These are phyloP conservation scores for Saturnia japonica DNA, from an alignment of 2,888 invertebrate genomes.

Conservation along the genomic window DNA sequence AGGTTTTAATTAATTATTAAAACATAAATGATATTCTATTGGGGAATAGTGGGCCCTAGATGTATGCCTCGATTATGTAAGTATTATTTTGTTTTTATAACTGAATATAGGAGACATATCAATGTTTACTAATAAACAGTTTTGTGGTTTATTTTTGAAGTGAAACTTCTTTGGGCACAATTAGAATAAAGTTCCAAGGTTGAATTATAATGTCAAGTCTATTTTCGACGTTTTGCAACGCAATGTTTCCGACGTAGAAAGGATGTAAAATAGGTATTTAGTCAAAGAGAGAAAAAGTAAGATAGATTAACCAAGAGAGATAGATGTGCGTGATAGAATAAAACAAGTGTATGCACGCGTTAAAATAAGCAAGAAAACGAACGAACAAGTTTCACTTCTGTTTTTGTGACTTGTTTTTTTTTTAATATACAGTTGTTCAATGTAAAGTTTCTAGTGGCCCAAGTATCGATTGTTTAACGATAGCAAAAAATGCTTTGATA, in stretches of 20 bases:
- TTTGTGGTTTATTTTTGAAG: background rate
- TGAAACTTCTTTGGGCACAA: background rate
- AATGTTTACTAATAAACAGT: background rate
- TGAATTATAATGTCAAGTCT: background rate
- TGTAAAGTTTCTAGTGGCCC: background rate
- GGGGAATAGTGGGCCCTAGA: background rate
- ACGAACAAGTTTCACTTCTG: background rate
- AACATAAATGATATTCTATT: background rate
- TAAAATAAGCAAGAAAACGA: background rate
- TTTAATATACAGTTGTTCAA: background rate
- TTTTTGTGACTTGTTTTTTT: background rate
- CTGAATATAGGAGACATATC: background rate
- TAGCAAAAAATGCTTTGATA: background rate
- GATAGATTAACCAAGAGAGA: background rate
- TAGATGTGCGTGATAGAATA: background rate
- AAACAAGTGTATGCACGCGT: background rate
- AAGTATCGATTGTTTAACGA: background rate
- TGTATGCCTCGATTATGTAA: background rate
- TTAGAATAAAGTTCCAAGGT: background rate
- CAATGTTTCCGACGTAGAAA: background rate
- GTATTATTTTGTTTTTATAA: background rate
- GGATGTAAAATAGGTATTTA: background rate
- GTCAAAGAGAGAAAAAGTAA: background rate
- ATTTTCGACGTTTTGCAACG: background rate
- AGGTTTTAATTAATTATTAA: constrained; percentile 7